These are phyloP conservation scores for Seriola aureovittata DNA, from an alignment of 2,113 vertebrate species.

Conservation along the genomic window DNA sequence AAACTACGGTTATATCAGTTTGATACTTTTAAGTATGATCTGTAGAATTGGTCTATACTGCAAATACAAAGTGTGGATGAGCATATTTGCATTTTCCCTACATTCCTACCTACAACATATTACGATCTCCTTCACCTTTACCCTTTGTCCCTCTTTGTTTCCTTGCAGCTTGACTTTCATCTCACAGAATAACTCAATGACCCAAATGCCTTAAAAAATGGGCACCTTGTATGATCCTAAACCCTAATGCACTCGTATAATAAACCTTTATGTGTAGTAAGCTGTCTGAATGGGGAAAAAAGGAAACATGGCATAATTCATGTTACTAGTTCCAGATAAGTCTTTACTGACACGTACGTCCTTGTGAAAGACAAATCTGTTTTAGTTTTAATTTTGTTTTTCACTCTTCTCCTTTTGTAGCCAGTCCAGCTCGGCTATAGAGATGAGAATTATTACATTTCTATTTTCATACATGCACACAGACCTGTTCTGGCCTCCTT, in stretches of 20 bases:
- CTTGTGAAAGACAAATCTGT: neutral
- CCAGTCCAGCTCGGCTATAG: slow-evolving; percentile 46
- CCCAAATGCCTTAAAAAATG: neutral
- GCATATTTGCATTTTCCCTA: neutral
- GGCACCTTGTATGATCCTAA: slow-evolving; percentile 1
- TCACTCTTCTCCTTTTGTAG: neutral
- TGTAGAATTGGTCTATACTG: neutral
- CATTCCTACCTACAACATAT: slow-evolving; percentile 8
- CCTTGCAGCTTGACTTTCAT: slow-evolving; percentile 13
- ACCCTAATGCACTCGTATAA: neutral
- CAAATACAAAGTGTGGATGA: slow-evolving; percentile 5
- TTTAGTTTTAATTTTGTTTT: neutral
- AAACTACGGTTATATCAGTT: neutral
- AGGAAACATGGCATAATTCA: neutral
- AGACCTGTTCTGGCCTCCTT: neutral
- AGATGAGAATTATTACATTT: neutral
- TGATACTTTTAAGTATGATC: neutral
- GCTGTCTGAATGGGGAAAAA: neutral
- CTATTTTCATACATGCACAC: neutral
- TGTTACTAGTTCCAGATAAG: neutral
- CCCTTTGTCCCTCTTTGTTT: neutral
- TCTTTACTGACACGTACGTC: neutral
- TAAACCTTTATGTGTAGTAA: neutral
- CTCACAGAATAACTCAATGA: neutral
- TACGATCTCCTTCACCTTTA: slow-evolving; percentile 4